Conservation (phyloP, 2,797 vertebrate genomes). For the Mormyrops attenuatus region DNA sequence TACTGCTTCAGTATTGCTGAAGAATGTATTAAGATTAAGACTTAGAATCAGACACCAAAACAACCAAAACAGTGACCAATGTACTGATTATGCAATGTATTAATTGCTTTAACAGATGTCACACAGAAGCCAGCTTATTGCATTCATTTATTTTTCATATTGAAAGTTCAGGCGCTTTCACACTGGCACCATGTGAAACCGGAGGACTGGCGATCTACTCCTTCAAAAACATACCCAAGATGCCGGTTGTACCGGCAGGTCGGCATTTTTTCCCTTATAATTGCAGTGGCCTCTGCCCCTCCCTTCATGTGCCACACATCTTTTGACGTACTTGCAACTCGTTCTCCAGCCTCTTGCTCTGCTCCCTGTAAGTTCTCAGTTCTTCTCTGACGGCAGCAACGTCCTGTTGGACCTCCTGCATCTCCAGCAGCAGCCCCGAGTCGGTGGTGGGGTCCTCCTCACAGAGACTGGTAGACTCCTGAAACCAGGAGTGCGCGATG, state of each 20-base stretch:
- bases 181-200: neutral
- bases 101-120: neutral
- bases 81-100: neutral
- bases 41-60: neutral
- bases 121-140: neutral
- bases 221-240: neutral
- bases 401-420: conserved; percentile 60
- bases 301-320: neutral
- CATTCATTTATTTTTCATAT: neutral
- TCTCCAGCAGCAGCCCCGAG: conserved; percentile 47
- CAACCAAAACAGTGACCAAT: neutral
- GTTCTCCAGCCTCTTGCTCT: conserved; percentile 64
- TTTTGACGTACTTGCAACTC: conserved; percentile 53
- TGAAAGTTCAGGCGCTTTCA: neutral
- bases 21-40: neutral
- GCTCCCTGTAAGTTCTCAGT: conserved; percentile 63
- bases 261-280: neutral
- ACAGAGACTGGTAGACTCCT: conserved; percentile 30
- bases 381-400: conserved; percentile 68
- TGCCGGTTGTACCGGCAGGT: neutral
- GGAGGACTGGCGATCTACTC: neutral
- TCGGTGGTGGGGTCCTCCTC: conserved; percentile 25
- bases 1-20: neutral
- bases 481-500: neutral
- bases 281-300: neutral